These are phyloP conservation scores for Chaenodraco wilsoni DNA, from an alignment of 2,797 vertebrate species.

Conservation along the genomic window DNA sequence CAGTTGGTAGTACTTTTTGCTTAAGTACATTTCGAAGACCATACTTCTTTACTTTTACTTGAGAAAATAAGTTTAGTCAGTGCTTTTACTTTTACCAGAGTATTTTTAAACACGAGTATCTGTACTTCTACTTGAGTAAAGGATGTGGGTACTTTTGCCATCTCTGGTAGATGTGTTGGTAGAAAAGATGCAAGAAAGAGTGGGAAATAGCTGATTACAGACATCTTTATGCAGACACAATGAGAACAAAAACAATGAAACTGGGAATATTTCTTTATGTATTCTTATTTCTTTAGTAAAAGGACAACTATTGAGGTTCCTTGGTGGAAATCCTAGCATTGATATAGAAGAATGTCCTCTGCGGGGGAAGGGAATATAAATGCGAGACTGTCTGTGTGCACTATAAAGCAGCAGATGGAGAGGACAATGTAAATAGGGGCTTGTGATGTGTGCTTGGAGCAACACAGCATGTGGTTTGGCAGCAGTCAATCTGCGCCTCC, in stretches of 20 bases:
- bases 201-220: neutral
- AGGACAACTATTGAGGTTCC: constrained; percentile 1
- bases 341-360: constrained; percentile 34
- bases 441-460: constrained; percentile 65
- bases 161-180: neutral
- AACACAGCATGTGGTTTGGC: constrained; percentile 71
- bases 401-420: constrained; percentile 50
- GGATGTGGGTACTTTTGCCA: too few species aligned
- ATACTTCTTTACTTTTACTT: too few species aligned
- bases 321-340: constrained; percentile 28
- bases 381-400: constrained; percentile 16
- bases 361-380: constrained; percentile 19
- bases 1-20: too few species aligned
- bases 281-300: constrained; percentile 16
- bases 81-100: too few species aligned
- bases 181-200: neutral
- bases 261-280: neutral
- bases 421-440: constrained; percentile 68
- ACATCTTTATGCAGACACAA: neutral
- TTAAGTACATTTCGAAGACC: too few species aligned
- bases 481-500: constrained; percentile 57
- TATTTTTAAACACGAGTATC: too few species aligned
- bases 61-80: too few species aligned
- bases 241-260: neutral
- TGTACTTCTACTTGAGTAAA: too few species aligned